phyloP scores from a whole-genome alignment of 2,888 invertebrate genomes.

The Caenorhabditis becei region DNA sequence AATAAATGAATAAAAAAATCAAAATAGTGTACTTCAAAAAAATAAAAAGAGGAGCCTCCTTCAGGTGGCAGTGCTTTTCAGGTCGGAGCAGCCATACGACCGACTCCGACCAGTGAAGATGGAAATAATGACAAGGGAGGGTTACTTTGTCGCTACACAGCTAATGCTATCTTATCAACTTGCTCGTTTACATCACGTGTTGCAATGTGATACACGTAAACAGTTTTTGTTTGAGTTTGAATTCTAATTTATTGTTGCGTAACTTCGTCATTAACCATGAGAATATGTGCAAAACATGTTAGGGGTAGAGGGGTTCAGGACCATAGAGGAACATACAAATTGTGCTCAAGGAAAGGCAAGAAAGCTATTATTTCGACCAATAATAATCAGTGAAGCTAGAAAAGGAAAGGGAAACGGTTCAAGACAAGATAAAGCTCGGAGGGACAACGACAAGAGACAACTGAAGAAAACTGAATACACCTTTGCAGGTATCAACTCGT shows the following conservation, averaged over 20 bases:
- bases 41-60: no score
- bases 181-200: no score
- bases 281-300: conserved; percentile 10
- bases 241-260: conserved; percentile 1
- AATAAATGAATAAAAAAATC: no score
- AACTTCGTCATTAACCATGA: conserved; percentile 15
- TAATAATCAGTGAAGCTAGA: conserved; percentile 4
- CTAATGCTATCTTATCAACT: no score
- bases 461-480: no score
- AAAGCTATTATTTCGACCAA: conserved; percentile 41
- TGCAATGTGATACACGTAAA: no score
- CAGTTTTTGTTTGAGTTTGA: background rate
- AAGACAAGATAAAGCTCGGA: conserved; percentile 19
- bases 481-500: conserved; percentile 17
- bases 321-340: background rate
- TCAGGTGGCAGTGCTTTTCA: no score
- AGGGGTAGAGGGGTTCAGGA: background rate
- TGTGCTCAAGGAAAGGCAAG: conserved; percentile 48
- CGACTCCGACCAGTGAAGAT: no score
- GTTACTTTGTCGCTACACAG: no score
- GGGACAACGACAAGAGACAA: conserved; percentile 17
- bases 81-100: no score
- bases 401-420: background rate
- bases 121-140: no score
- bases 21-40: no score